These are phyloP conservation scores for Sebastiscus tertius DNA, from an alignment of 2,797 vertebrate species.

Conservation along the genomic window DNA sequence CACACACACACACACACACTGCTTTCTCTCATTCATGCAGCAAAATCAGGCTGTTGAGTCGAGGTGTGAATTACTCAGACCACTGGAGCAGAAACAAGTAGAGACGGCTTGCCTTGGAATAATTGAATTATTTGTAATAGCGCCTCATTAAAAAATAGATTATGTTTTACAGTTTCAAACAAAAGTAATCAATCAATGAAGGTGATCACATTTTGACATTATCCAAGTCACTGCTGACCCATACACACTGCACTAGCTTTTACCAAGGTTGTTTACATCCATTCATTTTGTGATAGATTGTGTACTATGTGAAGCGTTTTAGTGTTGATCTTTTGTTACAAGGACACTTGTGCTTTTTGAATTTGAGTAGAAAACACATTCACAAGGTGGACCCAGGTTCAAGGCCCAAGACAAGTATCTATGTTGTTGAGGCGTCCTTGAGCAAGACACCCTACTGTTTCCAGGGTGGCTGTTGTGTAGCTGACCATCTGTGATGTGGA, in stretches of 20 bases:
- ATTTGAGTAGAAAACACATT: neutral
- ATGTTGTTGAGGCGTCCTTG: conserved; percentile 18
- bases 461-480: neutral
- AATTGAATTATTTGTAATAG: conserved; percentile 82
- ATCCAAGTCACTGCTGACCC: conserved; percentile 24
- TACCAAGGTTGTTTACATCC: conserved; percentile 4
- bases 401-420: neutral
- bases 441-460: conserved; percentile 20
- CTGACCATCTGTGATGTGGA: conserved; percentile 32
- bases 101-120: conserved; percentile 65
- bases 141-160: conserved; percentile 72
- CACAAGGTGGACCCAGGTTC: neutral
- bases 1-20: neutral
- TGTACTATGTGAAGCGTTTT: neutral
- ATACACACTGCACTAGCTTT: neutral
- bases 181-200: conserved; percentile 73
- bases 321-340: neutral
- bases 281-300: neutral
- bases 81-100: conserved; percentile 75
- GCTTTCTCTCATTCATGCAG: conserved; percentile 50
- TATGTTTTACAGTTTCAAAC: conserved; percentile 62
- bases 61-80: conserved; percentile 77
- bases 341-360: conserved; percentile 2
- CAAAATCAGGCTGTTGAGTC: conserved; percentile 62
- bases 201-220: conserved; percentile 52